phyloP scores from a whole-genome alignment of 2,797 vertebrate species.

The Bufotes viridis region DNA sequence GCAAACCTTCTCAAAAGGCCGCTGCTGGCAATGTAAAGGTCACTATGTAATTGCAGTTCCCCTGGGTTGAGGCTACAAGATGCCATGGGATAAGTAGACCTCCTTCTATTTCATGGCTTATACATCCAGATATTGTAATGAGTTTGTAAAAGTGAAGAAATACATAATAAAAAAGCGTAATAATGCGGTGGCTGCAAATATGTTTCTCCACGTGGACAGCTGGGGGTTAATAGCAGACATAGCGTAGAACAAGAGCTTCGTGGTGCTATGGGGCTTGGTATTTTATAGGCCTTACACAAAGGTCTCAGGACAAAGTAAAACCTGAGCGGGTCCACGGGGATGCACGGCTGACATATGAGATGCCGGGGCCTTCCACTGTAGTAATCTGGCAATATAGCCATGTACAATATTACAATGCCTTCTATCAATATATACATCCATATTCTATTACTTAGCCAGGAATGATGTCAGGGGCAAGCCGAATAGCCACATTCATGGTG shows the following conservation, averaged over 20 bases:
- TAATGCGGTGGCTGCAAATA: background rate
- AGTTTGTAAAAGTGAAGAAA: background rate
- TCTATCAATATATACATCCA: background rate
- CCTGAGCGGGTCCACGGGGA: background rate
- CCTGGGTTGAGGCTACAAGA: constrained; percentile 44
- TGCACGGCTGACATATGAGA: background rate
- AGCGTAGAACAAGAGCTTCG: background rate
- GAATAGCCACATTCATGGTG: background rate
- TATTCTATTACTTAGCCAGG: background rate
- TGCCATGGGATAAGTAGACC: constrained; percentile 8
- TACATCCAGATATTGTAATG: constrained; percentile 25
- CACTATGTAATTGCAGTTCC: constrained; percentile 54
- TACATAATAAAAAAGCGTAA: background rate
- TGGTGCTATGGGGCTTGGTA: background rate
- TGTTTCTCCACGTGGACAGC: background rate
- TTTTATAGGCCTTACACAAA: background rate
- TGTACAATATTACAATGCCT: background rate
- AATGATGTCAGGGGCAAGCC: background rate
- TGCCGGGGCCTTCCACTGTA: background rate
- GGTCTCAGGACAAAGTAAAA: background rate
- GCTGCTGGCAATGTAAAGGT: constrained; percentile 47
- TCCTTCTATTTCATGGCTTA: background rate
- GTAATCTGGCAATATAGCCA: background rate
- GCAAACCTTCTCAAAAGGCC: constrained; percentile 43
- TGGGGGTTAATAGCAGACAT: background rate